Percentiles rank a stretch among this genome's conserved stretches.
Conservation (phyloP, 2,888 invertebrate species). For the Trachelus stipa region DNA sequence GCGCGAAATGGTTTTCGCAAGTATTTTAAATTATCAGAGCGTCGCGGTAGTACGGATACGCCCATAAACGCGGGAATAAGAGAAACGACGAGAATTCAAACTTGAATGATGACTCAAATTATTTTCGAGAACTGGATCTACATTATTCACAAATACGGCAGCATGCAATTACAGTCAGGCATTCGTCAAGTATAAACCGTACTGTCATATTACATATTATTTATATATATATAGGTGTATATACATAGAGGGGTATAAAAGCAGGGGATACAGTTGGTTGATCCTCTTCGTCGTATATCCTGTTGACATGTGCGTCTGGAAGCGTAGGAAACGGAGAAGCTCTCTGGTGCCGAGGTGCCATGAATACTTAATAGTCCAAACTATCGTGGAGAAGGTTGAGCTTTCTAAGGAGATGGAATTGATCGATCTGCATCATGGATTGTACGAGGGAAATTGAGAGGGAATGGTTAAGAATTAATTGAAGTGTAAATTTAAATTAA, state of each 20-base stretch:
- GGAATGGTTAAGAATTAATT: too few species aligned
- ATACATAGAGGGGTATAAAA: too few species aligned
- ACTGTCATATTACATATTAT: too few species aligned
- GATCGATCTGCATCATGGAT: too few species aligned
- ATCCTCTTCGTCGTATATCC: too few species aligned
- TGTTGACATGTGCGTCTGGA: background rate
- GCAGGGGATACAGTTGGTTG: too few species aligned
- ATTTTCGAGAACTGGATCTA: background rate
- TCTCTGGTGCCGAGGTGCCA: background rate
- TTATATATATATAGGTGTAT: too few species aligned
- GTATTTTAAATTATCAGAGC: background rate
- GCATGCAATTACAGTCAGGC: too few species aligned
- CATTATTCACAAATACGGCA: background rate
- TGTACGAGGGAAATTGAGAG: too few species aligned
- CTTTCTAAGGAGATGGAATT: too few species aligned
- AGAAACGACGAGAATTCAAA: background rate
- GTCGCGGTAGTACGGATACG: background rate
- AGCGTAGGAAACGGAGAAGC: background rate
- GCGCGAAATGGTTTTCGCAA: background rate
- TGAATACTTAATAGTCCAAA: slow-evolving; percentile 5
- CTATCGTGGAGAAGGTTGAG: background rate
- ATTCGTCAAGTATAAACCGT: too few species aligned
- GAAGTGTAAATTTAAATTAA: too few species aligned
- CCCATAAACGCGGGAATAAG: background rate
- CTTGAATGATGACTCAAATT: background rate